phyloP scores from a whole-genome alignment of 2,797 vertebrate species.

The Syncerus caffer region DNA sequence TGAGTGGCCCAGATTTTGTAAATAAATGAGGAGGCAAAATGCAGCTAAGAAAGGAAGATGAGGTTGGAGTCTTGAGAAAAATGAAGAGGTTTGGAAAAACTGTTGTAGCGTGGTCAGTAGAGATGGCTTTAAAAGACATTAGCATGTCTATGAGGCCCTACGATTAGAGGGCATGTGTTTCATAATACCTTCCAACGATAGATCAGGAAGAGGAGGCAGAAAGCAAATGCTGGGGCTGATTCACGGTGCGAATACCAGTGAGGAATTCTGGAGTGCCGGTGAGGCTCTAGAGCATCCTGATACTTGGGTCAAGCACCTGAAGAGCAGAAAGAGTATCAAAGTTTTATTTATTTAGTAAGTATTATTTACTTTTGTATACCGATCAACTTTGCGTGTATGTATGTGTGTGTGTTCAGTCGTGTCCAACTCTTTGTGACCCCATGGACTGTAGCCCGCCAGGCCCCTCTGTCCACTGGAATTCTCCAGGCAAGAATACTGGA shows the following conservation, averaged over 20 bases:
- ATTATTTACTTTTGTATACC: not conserved
- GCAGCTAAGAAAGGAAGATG: not conserved
- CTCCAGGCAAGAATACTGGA: not conserved
- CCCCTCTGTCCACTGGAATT: not conserved
- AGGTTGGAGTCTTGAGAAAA: not conserved
- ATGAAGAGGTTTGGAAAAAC: not conserved
- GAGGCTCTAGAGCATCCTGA: not conserved
- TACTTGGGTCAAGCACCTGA: not conserved
- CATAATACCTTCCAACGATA: not conserved
- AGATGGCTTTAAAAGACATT: not conserved
- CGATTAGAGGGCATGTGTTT: not conserved
- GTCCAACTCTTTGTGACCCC: not conserved
- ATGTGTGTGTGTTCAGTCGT: not conserved
- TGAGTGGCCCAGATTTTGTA: not conserved
- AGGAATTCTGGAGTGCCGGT: not conserved
- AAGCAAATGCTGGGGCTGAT: not conserved
- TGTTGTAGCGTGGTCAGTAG: not conserved
- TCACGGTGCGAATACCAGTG: not conserved
- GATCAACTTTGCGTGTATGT: not conserved
- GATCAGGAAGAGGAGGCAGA: not conserved
- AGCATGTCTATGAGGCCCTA: not conserved
- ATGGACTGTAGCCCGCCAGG: not conserved
- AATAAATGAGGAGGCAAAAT: not conserved
- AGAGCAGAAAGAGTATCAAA: not conserved
- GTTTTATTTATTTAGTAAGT: conserved; percentile 2